Conservation (phyloP, 2,797 vertebrate species). For the Brachyalestes nurse region DNA sequence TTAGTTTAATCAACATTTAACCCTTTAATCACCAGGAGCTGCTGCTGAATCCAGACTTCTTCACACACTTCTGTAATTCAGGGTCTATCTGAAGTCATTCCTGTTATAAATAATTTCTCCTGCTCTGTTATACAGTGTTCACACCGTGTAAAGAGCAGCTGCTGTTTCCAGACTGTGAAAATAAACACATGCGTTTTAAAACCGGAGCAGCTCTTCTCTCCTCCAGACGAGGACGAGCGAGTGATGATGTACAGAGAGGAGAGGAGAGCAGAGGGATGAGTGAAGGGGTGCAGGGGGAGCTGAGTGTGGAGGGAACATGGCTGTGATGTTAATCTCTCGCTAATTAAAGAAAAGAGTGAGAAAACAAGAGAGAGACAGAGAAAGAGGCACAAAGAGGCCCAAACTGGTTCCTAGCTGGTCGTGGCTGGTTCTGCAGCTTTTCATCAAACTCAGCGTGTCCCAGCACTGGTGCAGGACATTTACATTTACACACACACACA, state of each 20-base stretch:
- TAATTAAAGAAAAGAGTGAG: slow-evolving; percentile 73
- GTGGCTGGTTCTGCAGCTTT: slow-evolving; percentile 77
- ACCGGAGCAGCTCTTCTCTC: not conserved
- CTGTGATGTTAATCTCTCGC: slow-evolving; percentile 65
- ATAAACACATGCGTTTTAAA: not conserved
- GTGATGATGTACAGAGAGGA: not conserved
- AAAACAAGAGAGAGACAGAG: slow-evolving; percentile 63
- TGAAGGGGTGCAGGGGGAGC: slow-evolving; percentile 36
- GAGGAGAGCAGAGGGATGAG: slow-evolving; percentile 49
- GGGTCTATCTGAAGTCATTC: too few relatives aligned
- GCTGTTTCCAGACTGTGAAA: not conserved
- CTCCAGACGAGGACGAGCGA: slow-evolving; percentile 55
- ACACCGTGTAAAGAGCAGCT: too few relatives aligned
- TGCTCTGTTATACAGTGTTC: too few relatives aligned
- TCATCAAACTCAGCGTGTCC: slow-evolving; percentile 64
- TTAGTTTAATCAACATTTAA: too few relatives aligned
- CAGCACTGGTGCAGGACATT: slow-evolving; percentile 52
- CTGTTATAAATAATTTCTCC: too few relatives aligned
- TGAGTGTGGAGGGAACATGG: slow-evolving; percentile 53
- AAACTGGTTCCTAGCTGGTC: slow-evolving; percentile 81
- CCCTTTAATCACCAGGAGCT: too few relatives aligned
- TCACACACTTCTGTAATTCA: too few relatives aligned
- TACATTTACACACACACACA: slow-evolving; percentile 51
- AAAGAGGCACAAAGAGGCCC: slow-evolving; percentile 68
- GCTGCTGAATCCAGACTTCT: too few relatives aligned